These are phyloP conservation scores for Anas capensis DNA, from an alignment of 2,797 vertebrate species.

Conservation along the genomic window DNA sequence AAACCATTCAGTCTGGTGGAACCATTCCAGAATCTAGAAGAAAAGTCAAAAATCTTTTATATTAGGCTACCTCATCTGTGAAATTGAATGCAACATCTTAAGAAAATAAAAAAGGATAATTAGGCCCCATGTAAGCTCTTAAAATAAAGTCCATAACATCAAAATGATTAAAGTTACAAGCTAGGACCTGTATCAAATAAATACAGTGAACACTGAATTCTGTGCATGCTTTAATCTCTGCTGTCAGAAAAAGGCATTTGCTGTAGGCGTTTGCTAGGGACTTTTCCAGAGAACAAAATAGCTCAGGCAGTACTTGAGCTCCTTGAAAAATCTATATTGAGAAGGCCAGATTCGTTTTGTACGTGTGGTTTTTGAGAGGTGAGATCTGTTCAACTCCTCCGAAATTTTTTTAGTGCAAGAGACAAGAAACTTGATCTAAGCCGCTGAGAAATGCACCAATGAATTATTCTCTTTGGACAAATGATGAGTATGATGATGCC, in stretches of 20 bases:
- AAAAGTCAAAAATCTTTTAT: not conserved
- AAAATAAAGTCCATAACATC: not conserved
- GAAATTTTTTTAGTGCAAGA: not conserved
- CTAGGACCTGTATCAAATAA: not conserved
- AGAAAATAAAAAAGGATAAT: not conserved
- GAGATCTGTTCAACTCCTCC: not conserved
- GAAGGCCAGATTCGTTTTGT: not conserved
- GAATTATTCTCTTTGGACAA: not conserved
- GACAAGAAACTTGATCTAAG: not conserved
- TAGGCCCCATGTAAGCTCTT: not conserved
- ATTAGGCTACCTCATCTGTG: not conserved
- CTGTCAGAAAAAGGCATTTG: not conserved
- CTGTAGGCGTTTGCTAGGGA: not conserved
- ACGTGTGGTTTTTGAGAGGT: not conserved
- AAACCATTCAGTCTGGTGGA: not conserved
- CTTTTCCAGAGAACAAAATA: not conserved
- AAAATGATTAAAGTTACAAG: not conserved
- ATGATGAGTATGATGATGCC: not conserved
- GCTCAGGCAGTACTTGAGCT: not conserved
- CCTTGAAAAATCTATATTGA: not conserved
- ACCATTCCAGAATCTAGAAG: not conserved
- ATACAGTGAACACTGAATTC: not conserved
- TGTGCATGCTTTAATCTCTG: not conserved
- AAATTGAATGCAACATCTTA: not conserved
- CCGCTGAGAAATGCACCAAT: not conserved